A percentile compares a stretch with the other conserved stretches of the same genome.
Evolutionary conservation across 2,113 vertebrate species (phyloP).

Genomic region (Perccottus glenii): DNA sequence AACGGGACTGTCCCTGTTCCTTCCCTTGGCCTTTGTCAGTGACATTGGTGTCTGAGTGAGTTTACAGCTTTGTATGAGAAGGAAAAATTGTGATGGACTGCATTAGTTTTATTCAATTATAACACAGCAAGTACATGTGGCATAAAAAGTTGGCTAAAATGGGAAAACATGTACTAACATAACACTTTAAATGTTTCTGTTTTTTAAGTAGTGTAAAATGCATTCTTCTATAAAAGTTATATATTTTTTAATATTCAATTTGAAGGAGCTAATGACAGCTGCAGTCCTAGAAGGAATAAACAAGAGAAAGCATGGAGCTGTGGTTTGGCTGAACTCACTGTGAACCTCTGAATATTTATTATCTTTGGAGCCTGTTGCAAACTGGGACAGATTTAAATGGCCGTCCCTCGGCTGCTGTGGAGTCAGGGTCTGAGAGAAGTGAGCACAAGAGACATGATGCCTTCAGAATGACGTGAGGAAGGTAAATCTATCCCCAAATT

Average conservation of each 20-base stretch:
- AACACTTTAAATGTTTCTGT: too few relatives aligned
- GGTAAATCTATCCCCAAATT: too few relatives aligned
- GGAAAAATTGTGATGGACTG: slow-evolving; percentile 19
- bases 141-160: too few relatives aligned
- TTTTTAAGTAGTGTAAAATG: too few relatives aligned
- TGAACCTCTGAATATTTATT: slow-evolving; percentile 83
- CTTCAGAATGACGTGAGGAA: too few relatives aligned
- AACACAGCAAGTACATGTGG: too few relatives aligned
- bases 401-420: slow-evolving; percentile 56
- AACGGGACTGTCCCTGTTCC: slow-evolving; percentile 47
- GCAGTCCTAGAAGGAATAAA: slow-evolving; percentile 22
- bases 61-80: too few relatives aligned
- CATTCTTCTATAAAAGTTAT: too few relatives aligned
- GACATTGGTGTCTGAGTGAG: slow-evolving; percentile 68
- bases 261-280: slow-evolving; percentile 21
- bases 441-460: slow-evolving; percentile 45
- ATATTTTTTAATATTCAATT: too few relatives aligned
- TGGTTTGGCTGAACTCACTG: slow-evolving; percentile 81
- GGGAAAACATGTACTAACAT: too few relatives aligned
- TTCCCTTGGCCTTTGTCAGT: slow-evolving; percentile 25
- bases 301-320: slow-evolving; percentile 49
- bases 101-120: too few relatives aligned
- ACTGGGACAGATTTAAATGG: slow-evolving; percentile 76
- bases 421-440: slow-evolving; percentile 50
- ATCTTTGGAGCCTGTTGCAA: slow-evolving; percentile 74